Percentiles rank a stretch among this genome's conserved stretches.
Evolutionary conservation across 2,113 vertebrate species (phyloP).

Genomic region (Lophura nycthemera): DNA sequence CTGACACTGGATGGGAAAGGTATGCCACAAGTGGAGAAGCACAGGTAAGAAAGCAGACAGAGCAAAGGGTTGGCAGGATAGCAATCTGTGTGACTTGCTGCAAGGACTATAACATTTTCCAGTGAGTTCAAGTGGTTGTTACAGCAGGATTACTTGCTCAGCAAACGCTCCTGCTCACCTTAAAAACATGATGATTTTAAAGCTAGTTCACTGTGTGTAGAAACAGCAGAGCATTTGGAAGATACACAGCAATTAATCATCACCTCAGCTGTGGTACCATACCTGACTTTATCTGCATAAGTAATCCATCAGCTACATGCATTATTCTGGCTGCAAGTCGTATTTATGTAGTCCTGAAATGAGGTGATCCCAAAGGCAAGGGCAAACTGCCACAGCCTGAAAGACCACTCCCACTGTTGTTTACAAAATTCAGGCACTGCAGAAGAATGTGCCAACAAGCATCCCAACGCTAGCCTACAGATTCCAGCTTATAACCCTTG

Average conservation of each 20-base stretch:
- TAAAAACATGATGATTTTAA: background rate
- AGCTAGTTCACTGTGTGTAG: background rate
- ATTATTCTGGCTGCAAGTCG: background rate
- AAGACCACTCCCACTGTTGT: background rate
- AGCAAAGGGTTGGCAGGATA: background rate
- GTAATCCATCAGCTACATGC: background rate
- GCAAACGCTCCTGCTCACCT: background rate
- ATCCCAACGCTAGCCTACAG: background rate
- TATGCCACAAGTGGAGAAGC: background rate
- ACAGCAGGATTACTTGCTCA: background rate
- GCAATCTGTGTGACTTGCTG: background rate
- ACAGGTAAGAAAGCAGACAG: background rate
- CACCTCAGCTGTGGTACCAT: background rate
- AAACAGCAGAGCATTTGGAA: background rate
- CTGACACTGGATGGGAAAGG: background rate
- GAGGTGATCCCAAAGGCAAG: background rate
- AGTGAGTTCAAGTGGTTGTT: background rate
- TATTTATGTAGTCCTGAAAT: background rate
- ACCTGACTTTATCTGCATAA: background rate
- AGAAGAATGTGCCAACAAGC: background rate
- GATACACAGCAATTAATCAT: background rate
- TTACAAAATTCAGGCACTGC: background rate
- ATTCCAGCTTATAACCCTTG: background rate
- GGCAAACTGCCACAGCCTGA: background rate
- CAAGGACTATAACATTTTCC: background rate